Conservation (phyloP, 2,113 vertebrate species). For the Xiphophorus maculatus region DNA sequence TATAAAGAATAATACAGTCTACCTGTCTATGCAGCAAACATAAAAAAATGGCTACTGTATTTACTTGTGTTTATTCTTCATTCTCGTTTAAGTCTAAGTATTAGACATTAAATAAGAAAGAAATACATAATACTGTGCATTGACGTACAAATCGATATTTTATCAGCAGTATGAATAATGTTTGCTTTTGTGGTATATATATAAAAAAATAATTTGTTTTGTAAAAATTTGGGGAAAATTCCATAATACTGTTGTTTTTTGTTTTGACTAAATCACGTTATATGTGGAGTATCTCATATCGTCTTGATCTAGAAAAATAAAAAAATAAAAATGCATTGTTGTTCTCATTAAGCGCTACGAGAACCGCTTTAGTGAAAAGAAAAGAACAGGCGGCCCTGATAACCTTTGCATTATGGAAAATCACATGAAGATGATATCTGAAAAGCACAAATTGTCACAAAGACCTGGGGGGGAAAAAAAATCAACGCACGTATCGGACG, state of each 20-base stretch:
- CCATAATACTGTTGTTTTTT: neutral
- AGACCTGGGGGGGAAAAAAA: conserved; percentile 3
- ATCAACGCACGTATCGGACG: neutral
- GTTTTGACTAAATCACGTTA: neutral
- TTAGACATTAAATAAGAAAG: neutral
- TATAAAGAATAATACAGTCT: neutral
- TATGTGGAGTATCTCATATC: neutral
- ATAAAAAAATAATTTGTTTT: neutral
- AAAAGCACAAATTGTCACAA: conserved; percentile 28
- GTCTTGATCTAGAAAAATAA: too few relatives aligned
- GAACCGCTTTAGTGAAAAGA: neutral
- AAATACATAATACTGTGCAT: neutral
- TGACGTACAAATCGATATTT: neutral
- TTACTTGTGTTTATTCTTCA: neutral
- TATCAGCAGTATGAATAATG: neutral
- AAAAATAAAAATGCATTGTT: too few relatives aligned
- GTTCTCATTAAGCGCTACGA: too few relatives aligned
- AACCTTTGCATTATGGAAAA: neutral
- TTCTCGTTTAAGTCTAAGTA: neutral
- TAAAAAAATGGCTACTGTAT: neutral
- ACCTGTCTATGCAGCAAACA: neutral
- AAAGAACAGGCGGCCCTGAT: conserved; percentile 10
- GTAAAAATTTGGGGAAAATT: neutral
- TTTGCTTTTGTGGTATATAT: neutral
- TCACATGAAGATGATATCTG: neutral